Conservation (phyloP, 2,113 vertebrate species). For the Sardina pilchardus region DNA sequence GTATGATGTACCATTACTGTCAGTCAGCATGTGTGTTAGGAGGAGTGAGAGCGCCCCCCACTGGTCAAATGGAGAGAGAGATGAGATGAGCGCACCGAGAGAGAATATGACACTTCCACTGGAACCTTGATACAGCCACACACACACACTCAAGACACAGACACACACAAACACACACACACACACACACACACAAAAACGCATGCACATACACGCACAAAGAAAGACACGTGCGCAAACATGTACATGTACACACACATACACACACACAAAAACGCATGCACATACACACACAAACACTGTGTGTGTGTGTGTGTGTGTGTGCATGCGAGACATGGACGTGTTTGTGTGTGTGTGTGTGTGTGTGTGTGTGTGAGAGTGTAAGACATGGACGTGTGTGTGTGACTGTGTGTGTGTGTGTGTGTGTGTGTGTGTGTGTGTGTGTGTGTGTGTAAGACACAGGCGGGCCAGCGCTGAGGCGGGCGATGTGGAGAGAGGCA, state of each 20-base stretch:
- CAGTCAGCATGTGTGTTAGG: constrained; percentile 6
- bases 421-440: constrained; percentile 24
- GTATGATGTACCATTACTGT: not conserved
- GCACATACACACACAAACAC: constrained; percentile 36
- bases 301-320: constrained; percentile 36
- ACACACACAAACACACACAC: not conserved
- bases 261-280: constrained; percentile 17
- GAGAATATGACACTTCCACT: not conserved
- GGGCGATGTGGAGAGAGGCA: too few relatives aligned
- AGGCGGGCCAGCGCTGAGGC: constrained; percentile 15
- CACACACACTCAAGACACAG: not conserved
- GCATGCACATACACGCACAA: not conserved
- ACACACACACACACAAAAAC: not conserved
- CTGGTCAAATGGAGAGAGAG: constrained; percentile 48
- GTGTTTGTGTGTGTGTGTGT: constrained; percentile 40
- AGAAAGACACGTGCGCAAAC: not conserved
- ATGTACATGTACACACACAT: not conserved
- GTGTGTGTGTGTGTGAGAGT: constrained; percentile 28
- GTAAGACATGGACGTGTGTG: not conserved
- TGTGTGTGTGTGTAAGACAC: constrained; percentile 25
- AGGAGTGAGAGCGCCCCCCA: constrained; percentile 61
- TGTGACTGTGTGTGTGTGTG: not conserved
- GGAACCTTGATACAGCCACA: not conserved
- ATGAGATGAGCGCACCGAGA: not conserved
- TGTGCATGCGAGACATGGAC: constrained; percentile 1